Evolutionary conservation across 2,888 invertebrate genomes (phyloP).

Genomic region (Lysandra bellargus): DNA sequence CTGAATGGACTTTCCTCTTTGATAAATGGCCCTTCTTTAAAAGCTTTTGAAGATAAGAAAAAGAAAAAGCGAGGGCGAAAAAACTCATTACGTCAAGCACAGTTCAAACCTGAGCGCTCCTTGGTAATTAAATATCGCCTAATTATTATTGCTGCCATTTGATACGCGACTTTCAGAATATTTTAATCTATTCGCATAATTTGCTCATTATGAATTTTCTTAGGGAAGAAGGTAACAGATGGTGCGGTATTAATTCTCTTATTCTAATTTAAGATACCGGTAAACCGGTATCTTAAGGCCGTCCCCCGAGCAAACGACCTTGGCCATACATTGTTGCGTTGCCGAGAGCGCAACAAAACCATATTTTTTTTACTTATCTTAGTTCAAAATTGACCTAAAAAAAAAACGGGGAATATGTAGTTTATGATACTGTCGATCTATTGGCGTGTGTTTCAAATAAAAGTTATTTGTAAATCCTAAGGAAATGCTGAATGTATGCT

Average conservation of each 20-base stretch:
- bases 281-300: too few species aligned
- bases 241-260: neutral
- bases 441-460: too few species aligned
- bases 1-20: slow-evolving; percentile 22
- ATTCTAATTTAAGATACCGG: too few species aligned
- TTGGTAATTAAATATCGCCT: slow-evolving; percentile 44
- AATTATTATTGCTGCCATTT: slow-evolving; percentile 46
- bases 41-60: slow-evolving; percentile 31
- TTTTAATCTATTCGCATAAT: slow-evolving; percentile 31
- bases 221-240: slow-evolving; percentile 9
- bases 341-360: too few species aligned
- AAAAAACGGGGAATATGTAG: too few species aligned
- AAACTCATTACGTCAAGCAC: slow-evolving; percentile 31
- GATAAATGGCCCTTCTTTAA: slow-evolving; percentile 29
- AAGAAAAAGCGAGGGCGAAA: slow-evolving; percentile 2
- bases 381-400: too few species aligned
- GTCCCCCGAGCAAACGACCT: too few species aligned
- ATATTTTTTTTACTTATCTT: too few species aligned
- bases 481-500: too few species aligned
- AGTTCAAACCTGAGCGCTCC: slow-evolving; percentile 29
- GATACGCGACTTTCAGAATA: slow-evolving; percentile 36
- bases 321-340: too few species aligned
- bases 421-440: too few species aligned
- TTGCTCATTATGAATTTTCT: slow-evolving; percentile 21
- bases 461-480: too few species aligned